Evolutionary conservation across 2,888 invertebrate species (phyloP).

Genomic region (Acrocera orbiculus): DNA sequence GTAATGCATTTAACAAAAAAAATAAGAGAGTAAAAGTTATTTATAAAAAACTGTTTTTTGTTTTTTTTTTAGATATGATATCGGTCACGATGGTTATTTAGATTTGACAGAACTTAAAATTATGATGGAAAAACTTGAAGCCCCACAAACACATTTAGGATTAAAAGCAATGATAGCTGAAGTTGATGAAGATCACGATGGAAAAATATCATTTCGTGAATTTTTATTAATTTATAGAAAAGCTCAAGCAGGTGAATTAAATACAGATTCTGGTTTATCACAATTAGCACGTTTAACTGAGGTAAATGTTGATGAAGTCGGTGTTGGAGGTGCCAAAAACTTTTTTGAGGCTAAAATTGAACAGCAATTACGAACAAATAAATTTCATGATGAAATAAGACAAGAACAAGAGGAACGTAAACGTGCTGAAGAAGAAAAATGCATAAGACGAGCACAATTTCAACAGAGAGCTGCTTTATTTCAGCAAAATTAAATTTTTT

Average conservation of each 20-base stretch:
- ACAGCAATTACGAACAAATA: conserved; percentile 61
- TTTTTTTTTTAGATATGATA: conserved; percentile 56
- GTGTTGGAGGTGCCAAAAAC: conserved; percentile 84
- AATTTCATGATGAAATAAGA: conserved; percentile 84
- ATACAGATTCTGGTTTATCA: conserved; percentile 68
- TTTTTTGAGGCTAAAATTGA: conserved; percentile 96
- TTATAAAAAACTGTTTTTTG: neutral
- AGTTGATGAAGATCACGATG: conserved; percentile 73
- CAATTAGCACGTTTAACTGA: conserved; percentile 76
- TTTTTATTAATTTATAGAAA: conserved; percentile 65
- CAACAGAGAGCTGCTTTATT: conserved; percentile 79
- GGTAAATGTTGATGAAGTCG: conserved; percentile 85
- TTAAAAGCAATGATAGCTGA: conserved; percentile 89
- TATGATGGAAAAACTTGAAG: conserved; percentile 93
- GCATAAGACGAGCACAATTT: conserved; percentile 63
- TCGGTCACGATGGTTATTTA: conserved; percentile 72
- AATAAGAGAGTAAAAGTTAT: no score
- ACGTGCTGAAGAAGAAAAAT: conserved; percentile 66
- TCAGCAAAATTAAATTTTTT: conserved; percentile 32
- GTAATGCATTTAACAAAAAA: no score
- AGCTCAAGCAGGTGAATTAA: conserved; percentile 79
- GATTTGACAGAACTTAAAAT: conserved; percentile 79
- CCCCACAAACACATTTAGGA: conserved; percentile 89
- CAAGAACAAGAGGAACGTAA: conserved; percentile 82
- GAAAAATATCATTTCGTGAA: conserved; percentile 80